A percentile compares a stretch with the other conserved stretches of the same genome.
Evolutionary conservation across 2,113 vertebrate genomes (phyloP).

Genomic region (Mesitornis unicolor): DNA sequence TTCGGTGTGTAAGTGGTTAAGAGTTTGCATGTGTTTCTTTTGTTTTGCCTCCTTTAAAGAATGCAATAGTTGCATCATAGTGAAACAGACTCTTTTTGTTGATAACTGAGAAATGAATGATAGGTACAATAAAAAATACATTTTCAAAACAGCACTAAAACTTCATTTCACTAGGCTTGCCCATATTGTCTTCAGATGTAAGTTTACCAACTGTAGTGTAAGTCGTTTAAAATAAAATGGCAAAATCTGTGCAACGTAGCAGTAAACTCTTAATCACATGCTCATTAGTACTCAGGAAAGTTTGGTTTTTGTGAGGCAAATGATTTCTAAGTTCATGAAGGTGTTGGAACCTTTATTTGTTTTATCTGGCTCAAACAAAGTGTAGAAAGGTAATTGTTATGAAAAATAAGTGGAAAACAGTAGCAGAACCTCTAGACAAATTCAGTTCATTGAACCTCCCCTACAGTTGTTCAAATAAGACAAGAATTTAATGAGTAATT

Average conservation of each 20-base stretch:
- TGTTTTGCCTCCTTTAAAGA: background rate
- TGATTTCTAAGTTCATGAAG: background rate
- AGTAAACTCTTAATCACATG: background rate
- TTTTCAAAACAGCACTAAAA: background rate
- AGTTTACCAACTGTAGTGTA: background rate
- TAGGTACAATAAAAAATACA: background rate
- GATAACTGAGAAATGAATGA: background rate
- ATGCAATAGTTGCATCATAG: background rate
- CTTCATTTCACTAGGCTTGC: background rate
- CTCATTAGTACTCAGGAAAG: background rate
- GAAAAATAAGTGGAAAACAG: conserved; percentile 27
- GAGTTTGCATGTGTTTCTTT: background rate
- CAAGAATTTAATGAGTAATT: background rate
- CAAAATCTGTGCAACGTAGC: background rate
- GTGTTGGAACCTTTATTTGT: background rate
- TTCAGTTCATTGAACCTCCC: background rate
- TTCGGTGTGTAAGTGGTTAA: background rate
- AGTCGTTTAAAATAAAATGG: background rate
- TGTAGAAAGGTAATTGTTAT: background rate
- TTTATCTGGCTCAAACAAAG: background rate
- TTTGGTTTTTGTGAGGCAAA: background rate
- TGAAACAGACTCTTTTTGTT: background rate
- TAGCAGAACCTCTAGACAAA: background rate
- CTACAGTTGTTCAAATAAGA: background rate
- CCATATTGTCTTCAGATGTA: background rate